Evolutionary conservation across 2,113 vertebrate species (phyloP).

Genomic region (Lepisosteus oculatus): DNA sequence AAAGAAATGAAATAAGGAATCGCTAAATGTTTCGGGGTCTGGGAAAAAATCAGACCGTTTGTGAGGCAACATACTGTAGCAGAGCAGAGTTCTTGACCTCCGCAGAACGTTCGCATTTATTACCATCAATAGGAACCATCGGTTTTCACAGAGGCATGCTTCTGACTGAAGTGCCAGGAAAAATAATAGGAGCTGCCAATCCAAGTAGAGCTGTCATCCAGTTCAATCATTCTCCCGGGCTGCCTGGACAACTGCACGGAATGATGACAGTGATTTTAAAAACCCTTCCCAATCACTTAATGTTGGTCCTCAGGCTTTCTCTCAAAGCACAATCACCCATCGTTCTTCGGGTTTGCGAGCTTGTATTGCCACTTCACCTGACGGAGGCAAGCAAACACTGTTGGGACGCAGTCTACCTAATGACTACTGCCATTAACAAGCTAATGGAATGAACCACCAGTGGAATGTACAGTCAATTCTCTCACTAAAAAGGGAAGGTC

Average conservation of each 20-base stretch:
- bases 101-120: slow-evolving; percentile 11
- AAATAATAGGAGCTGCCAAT: slow-evolving; percentile 16
- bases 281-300: slow-evolving; percentile 1
- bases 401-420: too few relatives aligned
- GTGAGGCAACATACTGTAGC: background rate
- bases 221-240: background rate
- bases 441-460: too few relatives aligned
- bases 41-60: background rate
- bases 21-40: slow-evolving; percentile 1
- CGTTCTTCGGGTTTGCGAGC: too few relatives aligned
- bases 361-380: too few relatives aligned
- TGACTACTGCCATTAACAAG: too few relatives aligned
- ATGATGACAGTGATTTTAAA: background rate
- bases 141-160: slow-evolving; percentile 2
- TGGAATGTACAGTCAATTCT: too few relatives aligned
- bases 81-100: slow-evolving; percentile 15
- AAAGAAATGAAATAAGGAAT: too few relatives aligned
- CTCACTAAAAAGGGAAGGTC: too few relatives aligned
- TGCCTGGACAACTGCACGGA: background rate
- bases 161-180: slow-evolving; percentile 13
- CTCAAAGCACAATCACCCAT: too few relatives aligned
- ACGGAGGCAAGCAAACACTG: too few relatives aligned
- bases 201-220: slow-evolving; percentile 5
- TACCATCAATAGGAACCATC: background rate
- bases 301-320: background rate